Conservation (phyloP, 2,888 invertebrate genomes). For the Rugalucina vietnamica region DNA sequence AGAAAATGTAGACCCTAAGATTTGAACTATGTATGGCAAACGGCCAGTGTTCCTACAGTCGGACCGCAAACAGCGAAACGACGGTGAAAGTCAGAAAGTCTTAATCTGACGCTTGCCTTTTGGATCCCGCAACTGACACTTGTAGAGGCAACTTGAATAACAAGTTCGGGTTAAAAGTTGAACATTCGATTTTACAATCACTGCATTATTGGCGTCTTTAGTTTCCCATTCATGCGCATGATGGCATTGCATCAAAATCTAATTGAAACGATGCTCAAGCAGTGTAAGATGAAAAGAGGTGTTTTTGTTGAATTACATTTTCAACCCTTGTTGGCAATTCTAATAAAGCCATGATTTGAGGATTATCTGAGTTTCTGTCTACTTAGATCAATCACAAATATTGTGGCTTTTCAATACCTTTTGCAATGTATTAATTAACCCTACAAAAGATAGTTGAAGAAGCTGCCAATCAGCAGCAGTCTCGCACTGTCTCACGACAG, state of each 20-base stretch:
- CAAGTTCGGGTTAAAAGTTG: background rate
- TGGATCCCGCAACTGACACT: background rate
- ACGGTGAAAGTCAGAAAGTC: background rate
- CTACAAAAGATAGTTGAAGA: slow-evolving; percentile 52
- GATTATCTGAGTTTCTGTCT: slow-evolving; percentile 8
- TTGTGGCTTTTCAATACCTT: slow-evolving; percentile 7
- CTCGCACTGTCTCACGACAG: slow-evolving; percentile 59
- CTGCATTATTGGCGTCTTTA: background rate
- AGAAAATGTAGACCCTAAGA: no score
- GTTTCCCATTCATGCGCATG: slow-evolving; percentile 2
- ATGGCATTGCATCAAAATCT: slow-evolving; percentile 24
- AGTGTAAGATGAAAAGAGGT: background rate
- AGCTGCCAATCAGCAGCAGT: slow-evolving; percentile 56
- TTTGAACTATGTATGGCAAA: no score
- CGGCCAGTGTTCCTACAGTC: no score
- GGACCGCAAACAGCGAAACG: background rate
- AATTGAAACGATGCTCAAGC: background rate
- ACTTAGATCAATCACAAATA: background rate
- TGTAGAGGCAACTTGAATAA: no score
- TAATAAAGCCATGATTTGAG: slow-evolving; percentile 3
- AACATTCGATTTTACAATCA: background rate
- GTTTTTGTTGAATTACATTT: slow-evolving; percentile 28
- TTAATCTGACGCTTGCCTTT: background rate
- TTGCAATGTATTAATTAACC: slow-evolving; percentile 56
- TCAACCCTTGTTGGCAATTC: background rate